phyloP scores from a whole-genome alignment of 2,113 vertebrate genomes.

The Setophaga coronata region DNA sequence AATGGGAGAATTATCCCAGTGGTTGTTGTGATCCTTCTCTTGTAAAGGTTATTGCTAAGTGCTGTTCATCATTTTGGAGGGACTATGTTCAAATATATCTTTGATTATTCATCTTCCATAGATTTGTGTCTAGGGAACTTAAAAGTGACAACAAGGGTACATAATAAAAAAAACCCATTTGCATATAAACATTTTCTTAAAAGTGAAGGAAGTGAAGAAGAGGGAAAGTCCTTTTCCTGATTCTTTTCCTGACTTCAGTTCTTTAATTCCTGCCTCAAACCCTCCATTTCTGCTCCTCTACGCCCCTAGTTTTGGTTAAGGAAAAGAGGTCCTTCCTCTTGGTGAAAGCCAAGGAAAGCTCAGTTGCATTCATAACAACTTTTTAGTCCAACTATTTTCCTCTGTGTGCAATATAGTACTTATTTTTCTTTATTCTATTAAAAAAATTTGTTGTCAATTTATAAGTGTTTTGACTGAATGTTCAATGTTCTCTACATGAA shows the following conservation, averaged over 20 bases:
- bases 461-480: neutral
- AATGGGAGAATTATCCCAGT: conserved; percentile 7
- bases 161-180: neutral
- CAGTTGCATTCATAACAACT: neutral
- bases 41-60: neutral
- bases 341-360: neutral
- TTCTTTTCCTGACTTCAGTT: neutral
- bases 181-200: neutral
- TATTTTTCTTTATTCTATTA: neutral
- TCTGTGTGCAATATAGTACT: neutral
- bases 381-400: neutral
- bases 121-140: neutral
- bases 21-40: neutral
- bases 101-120: neutral
- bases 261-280: neutral
- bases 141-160: neutral
- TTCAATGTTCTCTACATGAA: neutral
- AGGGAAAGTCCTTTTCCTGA: neutral
- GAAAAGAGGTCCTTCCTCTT: neutral
- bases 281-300: neutral
- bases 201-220: neutral
- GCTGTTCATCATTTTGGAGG: neutral
- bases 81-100: neutral
- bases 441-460: neutral
- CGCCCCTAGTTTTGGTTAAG: neutral